Percentiles rank a stretch among this genome's conserved stretches.
phyloP scores from a whole-genome alignment of 2,888 invertebrate species.

The Drosophila borborema region DNA sequence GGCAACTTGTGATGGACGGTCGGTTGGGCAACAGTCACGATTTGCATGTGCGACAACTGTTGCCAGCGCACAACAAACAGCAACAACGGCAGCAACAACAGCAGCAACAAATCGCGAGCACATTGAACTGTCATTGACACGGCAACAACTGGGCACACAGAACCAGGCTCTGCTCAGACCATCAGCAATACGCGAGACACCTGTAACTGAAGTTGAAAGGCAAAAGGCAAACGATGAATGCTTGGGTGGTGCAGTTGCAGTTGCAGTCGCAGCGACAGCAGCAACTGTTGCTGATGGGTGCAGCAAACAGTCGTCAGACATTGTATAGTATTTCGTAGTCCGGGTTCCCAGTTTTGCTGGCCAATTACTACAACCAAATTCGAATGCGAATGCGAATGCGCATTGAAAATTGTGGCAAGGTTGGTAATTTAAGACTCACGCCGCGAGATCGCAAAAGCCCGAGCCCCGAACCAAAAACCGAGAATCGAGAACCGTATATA shows the following conservation, averaged over 20 bases:
- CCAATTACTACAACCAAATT: slow-evolving; percentile 83
- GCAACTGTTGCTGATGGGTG: slow-evolving; percentile 59
- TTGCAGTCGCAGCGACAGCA: slow-evolving; percentile 8
- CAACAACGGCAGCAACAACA: slow-evolving; percentile 55
- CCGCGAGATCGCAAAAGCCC: slow-evolving; percentile 44
- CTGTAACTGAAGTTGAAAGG: slow-evolving; percentile 76
- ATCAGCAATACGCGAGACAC: slow-evolving; percentile 58
- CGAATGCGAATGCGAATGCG: slow-evolving; percentile 79
- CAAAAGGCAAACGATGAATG: slow-evolving; percentile 67
- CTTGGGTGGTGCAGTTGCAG: slow-evolving; percentile 55
- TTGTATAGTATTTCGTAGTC: slow-evolving; percentile 21
- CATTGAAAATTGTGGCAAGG: slow-evolving; percentile 81
- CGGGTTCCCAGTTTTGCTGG: slow-evolving; percentile 54
- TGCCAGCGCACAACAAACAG: slow-evolving; percentile 59
- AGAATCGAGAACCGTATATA: slow-evolving; percentile 49
- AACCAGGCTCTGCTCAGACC: slow-evolving; percentile 35
- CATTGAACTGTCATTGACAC: slow-evolving; percentile 84
- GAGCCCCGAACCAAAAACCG: slow-evolving; percentile 6
- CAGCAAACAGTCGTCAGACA: slow-evolving; percentile 40
- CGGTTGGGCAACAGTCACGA: slow-evolving; percentile 76
- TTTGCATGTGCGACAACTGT: slow-evolving; percentile 81
- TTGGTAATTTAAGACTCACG: slow-evolving; percentile 81
- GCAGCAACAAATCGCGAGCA: slow-evolving; percentile 72
- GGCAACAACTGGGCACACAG: slow-evolving; percentile 55
- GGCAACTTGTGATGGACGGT: slow-evolving; percentile 79